These are phyloP conservation scores for Rhagium mordax DNA, from an alignment of 2,888 invertebrate genomes.

Conservation along the genomic window DNA sequence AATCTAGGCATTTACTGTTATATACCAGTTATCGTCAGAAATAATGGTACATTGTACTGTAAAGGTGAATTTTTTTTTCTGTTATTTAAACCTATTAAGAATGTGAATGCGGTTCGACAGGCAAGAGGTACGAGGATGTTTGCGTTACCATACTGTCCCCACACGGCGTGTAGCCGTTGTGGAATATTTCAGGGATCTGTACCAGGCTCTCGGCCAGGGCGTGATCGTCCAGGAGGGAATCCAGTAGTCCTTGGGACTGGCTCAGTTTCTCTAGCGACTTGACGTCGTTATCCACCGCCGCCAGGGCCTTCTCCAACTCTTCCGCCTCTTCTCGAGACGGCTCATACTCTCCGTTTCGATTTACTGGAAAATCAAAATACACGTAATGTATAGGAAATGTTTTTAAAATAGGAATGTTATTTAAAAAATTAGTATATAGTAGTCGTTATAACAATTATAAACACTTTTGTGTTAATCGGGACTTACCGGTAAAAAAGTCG, in stretches of 20 bases:
- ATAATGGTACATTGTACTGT: slow-evolving; percentile 32
- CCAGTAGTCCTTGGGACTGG: slow-evolving; percentile 74
- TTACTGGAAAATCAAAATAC: slow-evolving; percentile 74
- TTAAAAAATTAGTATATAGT: no score
- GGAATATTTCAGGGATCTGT: slow-evolving; percentile 71
- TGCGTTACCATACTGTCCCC: slow-evolving; percentile 64
- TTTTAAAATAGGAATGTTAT: no score
- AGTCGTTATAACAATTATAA: no score
- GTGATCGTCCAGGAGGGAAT: slow-evolving; percentile 78
- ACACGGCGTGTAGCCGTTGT: slow-evolving; percentile 69
- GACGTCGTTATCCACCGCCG: slow-evolving; percentile 83
- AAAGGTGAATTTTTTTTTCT: slow-evolving; percentile 25
- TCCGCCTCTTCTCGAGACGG: slow-evolving; percentile 88
- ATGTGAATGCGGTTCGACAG: slow-evolving; percentile 64
- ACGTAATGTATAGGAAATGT: no score
- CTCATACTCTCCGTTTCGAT: slow-evolving; percentile 81
- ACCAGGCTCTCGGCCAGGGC: slow-evolving; percentile 69
- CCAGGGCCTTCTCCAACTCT: slow-evolving; percentile 88
- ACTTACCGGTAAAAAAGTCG: slow-evolving; percentile 83
- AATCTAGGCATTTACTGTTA: slow-evolving; percentile 28
- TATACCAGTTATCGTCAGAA: slow-evolving; percentile 34
- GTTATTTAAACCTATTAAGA: slow-evolving; percentile 54
- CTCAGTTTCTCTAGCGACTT: slow-evolving; percentile 81
- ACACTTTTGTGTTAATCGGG: no score
- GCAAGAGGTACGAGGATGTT: slow-evolving; percentile 62